Conservation (phyloP, 2,797 vertebrate genomes). For the Euthynnus affinis region DNA sequence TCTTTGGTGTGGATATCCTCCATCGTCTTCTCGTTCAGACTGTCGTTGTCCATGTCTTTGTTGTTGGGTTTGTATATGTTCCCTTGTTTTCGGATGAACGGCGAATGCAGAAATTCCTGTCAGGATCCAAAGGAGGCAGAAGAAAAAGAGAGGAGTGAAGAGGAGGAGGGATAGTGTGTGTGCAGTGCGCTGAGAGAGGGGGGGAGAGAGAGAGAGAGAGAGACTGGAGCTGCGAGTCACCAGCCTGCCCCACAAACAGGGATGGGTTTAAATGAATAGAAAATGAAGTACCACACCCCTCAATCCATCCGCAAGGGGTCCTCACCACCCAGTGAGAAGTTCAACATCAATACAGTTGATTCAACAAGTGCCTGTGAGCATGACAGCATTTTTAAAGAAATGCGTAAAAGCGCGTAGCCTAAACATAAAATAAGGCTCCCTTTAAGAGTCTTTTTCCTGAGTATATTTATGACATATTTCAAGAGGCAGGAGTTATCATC, state of each 20-base stretch:
- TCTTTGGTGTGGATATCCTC: constrained; percentile 96
- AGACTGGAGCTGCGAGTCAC: constrained; percentile 70
- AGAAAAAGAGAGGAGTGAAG: constrained; percentile 43
- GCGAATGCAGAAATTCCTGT: constrained; percentile 93
- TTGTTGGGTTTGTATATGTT: constrained; percentile 99
- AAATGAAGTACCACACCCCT: constrained; percentile 89
- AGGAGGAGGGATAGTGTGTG: constrained; percentile 62
- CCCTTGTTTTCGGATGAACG: constrained; percentile 95
- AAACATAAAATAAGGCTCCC: not conserved
- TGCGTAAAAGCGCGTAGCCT: constrained; percentile 47
- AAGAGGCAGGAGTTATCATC: rapidly evolving
- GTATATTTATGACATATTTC: not conserved
- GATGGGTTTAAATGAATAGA: constrained; percentile 86
- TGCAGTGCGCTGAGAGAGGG: constrained; percentile 52
- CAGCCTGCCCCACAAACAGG: constrained; percentile 81
- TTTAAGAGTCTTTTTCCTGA: rapidly evolving
- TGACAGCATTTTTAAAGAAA: not conserved
- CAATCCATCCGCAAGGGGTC: constrained; percentile 88
- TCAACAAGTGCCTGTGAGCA: constrained; percentile 14
- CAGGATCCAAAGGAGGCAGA: constrained; percentile 59
- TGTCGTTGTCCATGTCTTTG: constrained; percentile 96
- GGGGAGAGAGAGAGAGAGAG: constrained; percentile 57
- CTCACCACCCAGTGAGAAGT: constrained; percentile 65
- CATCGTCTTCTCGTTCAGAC: constrained; percentile 91
- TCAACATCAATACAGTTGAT: not conserved